These are phyloP conservation scores for Melanotaenia trifasciata DNA, from an alignment of 2,797 vertebrate species.

Conservation along the genomic window DNA sequence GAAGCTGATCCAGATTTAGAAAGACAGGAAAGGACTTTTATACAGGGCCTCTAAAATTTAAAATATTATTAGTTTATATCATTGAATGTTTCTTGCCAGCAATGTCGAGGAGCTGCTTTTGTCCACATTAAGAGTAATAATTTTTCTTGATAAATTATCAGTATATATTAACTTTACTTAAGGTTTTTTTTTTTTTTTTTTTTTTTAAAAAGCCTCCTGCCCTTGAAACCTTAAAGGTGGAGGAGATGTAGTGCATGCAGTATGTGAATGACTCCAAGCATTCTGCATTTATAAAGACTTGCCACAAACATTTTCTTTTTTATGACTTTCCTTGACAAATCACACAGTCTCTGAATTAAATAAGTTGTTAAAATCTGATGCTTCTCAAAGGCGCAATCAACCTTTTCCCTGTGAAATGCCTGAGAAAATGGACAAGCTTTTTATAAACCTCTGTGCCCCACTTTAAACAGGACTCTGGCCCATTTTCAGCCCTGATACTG, in stretches of 20 bases:
- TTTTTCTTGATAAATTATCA: not conserved
- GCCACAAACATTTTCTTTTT: not conserved
- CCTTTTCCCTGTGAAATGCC: constrained; percentile 56
- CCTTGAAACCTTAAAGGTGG: not conserved
- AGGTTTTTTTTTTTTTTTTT: not conserved
- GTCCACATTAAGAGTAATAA: not conserved
- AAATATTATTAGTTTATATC: not conserved
- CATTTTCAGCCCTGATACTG: constrained; percentile 75
- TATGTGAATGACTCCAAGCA: not conserved
- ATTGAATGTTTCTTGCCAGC: not conserved
- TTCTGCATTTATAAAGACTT: not conserved
- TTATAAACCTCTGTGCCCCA: constrained; percentile 80
- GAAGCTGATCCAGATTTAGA: constrained; percentile 68
- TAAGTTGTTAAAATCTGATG: constrained; percentile 10
- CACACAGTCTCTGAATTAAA: not conserved
- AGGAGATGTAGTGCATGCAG: not conserved
- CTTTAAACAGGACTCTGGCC: constrained; percentile 79
- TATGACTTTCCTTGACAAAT: not conserved
- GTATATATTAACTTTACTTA: not conserved
- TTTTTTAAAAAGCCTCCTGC: not conserved
- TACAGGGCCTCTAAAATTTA: not conserved
- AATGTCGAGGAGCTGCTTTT: not conserved
- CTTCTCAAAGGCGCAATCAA: constrained; percentile 62
- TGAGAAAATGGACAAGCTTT: constrained; percentile 71
- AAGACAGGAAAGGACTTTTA: constrained; percentile 21